These are phyloP conservation scores for Mustela lutreola DNA, from an alignment of 2,113 vertebrate genomes.

Conservation along the genomic window DNA sequence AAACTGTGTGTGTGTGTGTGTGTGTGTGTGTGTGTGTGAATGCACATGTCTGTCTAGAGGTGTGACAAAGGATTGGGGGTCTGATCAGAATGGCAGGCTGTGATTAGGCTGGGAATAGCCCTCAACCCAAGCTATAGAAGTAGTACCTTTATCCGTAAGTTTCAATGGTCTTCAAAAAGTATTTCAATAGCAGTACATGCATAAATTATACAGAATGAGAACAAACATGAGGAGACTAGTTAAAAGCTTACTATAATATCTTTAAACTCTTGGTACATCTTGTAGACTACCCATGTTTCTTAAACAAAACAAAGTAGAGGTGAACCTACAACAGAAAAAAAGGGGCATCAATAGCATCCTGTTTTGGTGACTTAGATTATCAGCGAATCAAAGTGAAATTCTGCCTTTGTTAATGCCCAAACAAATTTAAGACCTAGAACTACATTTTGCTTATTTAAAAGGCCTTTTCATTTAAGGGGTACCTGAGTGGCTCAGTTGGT, in stretches of 20 bases:
- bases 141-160: background rate
- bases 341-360: background rate
- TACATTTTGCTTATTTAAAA: background rate
- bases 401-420: background rate
- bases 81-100: background rate
- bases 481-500: no score
- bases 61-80: background rate
- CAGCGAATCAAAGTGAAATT: background rate
- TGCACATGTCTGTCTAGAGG: background rate
- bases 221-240: background rate
- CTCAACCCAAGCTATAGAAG: background rate
- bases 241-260: background rate
- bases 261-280: background rate
- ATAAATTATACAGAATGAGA: background rate
- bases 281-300: background rate
- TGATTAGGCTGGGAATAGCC: background rate
- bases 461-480: background rate
- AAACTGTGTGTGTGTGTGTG: background rate
- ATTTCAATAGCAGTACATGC: background rate
- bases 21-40: background rate
- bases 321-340: background rate
- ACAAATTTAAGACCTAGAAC: conserved; percentile 1
- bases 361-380: background rate
- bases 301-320: background rate
- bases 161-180: background rate